A percentile compares a stretch with the other conserved stretches of the same genome.
Conservation (phyloP, 2,113 vertebrate species). For the Pangasianodon hypophthalmus region DNA sequence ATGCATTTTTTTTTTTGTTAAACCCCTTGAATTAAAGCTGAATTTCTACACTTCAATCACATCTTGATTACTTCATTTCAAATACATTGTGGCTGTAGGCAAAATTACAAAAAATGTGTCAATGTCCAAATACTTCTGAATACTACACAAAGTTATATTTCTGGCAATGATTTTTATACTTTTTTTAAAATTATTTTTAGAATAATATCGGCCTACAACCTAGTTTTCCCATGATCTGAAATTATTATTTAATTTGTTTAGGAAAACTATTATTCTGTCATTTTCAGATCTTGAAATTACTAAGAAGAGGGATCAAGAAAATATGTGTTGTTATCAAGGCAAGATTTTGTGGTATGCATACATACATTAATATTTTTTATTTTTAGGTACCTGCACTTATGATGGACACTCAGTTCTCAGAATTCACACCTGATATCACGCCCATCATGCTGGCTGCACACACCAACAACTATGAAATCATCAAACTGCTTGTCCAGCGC, state of each 20-base stretch:
- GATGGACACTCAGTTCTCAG: slow-evolving; percentile 98
- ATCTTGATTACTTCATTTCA: neutral
- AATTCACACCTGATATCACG: slow-evolving; percentile 97
- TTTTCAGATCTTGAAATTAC: neutral
- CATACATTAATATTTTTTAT: neutral
- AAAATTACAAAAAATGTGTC: neutral
- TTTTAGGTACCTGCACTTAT: slow-evolving; percentile 89
- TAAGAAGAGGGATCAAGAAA: neutral
- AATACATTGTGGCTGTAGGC: neutral
- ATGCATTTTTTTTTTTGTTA: neutral
- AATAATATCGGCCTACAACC: neutral
- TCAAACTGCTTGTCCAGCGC: slow-evolving; percentile 93
- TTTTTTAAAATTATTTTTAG: neutral
- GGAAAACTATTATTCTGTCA: neutral
- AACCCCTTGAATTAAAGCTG: neutral
- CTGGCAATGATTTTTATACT: neutral
- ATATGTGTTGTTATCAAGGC: neutral
- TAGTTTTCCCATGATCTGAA: neutral
- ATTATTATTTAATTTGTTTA: neutral
- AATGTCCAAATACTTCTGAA: neutral
- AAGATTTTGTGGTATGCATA: neutral
- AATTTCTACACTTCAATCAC: neutral
- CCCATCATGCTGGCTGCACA: slow-evolving; percentile 98
- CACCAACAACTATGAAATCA: slow-evolving; percentile 99
- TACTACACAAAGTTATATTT: neutral